Evolutionary conservation across 2,113 vertebrate species (phyloP), one percentile per base, ranked within the genome.

Genomic region (Gallinago undulata): DNA sequence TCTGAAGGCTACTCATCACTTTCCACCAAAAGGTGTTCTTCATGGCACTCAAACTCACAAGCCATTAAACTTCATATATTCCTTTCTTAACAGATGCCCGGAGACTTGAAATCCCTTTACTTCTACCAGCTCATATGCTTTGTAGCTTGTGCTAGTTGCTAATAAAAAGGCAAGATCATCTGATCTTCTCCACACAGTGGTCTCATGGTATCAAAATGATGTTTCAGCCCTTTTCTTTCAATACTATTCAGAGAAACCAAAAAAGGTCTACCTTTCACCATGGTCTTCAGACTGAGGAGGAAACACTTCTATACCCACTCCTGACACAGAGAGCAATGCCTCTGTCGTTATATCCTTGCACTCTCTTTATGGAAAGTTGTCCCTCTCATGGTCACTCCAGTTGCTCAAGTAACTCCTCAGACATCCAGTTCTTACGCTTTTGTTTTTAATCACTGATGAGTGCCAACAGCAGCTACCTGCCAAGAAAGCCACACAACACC

Each of bases 251-350:
- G 51, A 81, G 64, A 37, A 81, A 30, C 8, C 13, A 19, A 37
- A 18, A 28, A 10, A 75, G 33, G 2, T 59, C 10, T 50, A 9
- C 47, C 24, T 83, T 67, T 28, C 67, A 55, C 51, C 30, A 15
- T 2, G 2, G 55, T 11, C 41, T 66, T 60, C 51, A 81, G 33
- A 31, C 50, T 72, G 39, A 12, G 18, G 7, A 80, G 27, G 55
- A 56, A 51, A 53, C 35, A 17, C 25, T 43, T 47, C 17, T 3
- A 59, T 1, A 5, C 5, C 33, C 19, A 63, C 21, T 18, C 43
- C 39, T 11, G 6, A 43, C 8, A 18, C 0, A 0, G 18, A 84
- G 4, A 3, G 14, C 9, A 82, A 57, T 0, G 1, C 9, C 18
- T 48, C 21, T 28, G 17, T 4, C 7, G 72, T 35, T 45, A 37